Evolutionary conservation across 2,888 invertebrate species (phyloP).

Genomic region (Limnephilus rhombicus): DNA sequence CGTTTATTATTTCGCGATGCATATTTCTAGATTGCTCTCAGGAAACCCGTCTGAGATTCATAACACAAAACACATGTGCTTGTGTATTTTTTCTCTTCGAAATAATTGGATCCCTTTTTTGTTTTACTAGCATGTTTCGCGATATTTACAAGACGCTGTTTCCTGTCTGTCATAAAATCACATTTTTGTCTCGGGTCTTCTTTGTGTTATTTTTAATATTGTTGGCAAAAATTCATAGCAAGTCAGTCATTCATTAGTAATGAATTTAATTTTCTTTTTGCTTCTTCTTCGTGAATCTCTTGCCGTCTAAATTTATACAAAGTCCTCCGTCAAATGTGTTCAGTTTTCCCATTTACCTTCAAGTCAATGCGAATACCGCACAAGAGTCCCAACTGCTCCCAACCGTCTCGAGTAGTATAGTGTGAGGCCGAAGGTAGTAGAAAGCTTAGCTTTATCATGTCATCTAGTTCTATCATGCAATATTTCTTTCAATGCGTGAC

Average conservation of each 20-base stretch:
- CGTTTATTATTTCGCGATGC: slow-evolving; percentile 7
- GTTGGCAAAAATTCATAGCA: background rate
- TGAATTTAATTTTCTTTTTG: background rate
- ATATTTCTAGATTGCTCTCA: background rate
- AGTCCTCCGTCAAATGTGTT: too few species aligned
- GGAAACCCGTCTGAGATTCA: slow-evolving; percentile 5
- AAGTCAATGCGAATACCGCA: too few species aligned
- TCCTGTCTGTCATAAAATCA: background rate
- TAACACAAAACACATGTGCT: slow-evolving; percentile 34
- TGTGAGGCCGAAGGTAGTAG: too few species aligned
- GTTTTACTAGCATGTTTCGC: slow-evolving; percentile 4
- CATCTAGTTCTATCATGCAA: too few species aligned
- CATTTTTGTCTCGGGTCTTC: background rate
- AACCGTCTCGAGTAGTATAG: too few species aligned
- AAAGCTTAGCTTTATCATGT: too few species aligned
- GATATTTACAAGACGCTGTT: background rate
- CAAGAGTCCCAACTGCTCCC: too few species aligned
- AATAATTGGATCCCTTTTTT: slow-evolving; percentile 17
- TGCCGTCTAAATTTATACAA: too few species aligned
- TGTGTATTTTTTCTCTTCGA: background rate
- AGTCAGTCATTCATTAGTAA: background rate
- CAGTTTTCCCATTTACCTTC: background rate
- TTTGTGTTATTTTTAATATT: slow-evolving; percentile 2
- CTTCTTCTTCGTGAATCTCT: background rate
- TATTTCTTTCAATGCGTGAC: too few species aligned